A percentile compares a stretch with the other conserved stretches of the same genome.
These are phyloP conservation scores for Cyclargus thomasi DNA, from an alignment of 1,140 invertebrate species.

Conservation along the genomic window DNA sequence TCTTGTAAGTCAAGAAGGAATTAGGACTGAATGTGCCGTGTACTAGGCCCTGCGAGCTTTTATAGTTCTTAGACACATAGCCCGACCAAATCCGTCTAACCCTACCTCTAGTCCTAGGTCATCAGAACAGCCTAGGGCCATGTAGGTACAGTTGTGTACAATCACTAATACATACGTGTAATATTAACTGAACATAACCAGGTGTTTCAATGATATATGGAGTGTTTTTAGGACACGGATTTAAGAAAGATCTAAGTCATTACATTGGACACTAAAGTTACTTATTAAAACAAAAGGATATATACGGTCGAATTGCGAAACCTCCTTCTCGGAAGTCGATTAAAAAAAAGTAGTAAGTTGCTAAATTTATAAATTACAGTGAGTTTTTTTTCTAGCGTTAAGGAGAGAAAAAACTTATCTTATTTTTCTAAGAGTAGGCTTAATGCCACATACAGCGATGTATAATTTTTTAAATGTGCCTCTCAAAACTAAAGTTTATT, in stretches of 20 bases:
- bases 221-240: neutral
- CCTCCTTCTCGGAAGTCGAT: too few relatives aligned
- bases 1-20: slow-evolving; percentile 39
- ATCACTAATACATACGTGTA: neutral
- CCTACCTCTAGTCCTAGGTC: slow-evolving; percentile 63
- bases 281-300: too few relatives aligned
- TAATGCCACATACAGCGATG: too few relatives aligned
- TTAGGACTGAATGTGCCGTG: slow-evolving; percentile 54
- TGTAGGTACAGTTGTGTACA: slow-evolving; percentile 38
- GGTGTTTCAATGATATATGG: neutral
- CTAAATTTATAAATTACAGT: too few relatives aligned
- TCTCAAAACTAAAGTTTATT: too few relatives aligned
- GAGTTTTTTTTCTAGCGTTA: too few relatives aligned
- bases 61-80: slow-evolving; percentile 59
- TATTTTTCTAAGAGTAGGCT: too few relatives aligned
- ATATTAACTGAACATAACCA: neutral
- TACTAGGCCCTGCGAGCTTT: slow-evolving; percentile 40
- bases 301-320: too few relatives aligned
- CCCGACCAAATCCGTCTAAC: slow-evolving; percentile 57
- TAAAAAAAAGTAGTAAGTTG: too few relatives aligned
- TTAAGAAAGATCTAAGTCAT: neutral
- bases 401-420: too few relatives aligned
- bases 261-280: too few relatives aligned
- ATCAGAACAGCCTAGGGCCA: slow-evolving; percentile 43
- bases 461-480: too few relatives aligned